Conservation (phyloP, 2,797 vertebrate genomes). For the Tachyglossus aculeatus region DNA sequence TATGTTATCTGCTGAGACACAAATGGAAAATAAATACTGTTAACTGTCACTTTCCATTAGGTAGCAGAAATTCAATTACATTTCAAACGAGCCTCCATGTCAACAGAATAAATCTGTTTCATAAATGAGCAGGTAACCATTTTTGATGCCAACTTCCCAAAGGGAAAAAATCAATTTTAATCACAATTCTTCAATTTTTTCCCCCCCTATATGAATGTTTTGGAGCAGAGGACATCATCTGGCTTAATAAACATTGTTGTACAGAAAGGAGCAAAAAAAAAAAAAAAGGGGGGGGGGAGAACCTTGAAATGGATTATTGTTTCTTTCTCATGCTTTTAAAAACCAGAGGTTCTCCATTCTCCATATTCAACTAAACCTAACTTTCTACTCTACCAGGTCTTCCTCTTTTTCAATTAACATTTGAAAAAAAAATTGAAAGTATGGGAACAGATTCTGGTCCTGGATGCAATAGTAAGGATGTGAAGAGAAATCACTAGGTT, state of each 20-base stretch:
- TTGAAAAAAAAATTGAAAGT: constrained; percentile 32
- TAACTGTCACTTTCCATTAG: constrained; percentile 95
- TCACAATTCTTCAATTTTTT: constrained; percentile 88
- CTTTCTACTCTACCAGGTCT: background rate
- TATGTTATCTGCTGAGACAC: constrained; percentile 90
- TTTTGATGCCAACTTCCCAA: constrained; percentile 93
- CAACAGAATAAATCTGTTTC: constrained; percentile 95
- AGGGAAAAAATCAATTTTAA: constrained; percentile 98
- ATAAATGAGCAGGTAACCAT: constrained; percentile 96
- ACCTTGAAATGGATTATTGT: constrained; percentile 70
- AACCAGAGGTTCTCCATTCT: constrained; percentile 64
- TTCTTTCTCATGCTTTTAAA: constrained; percentile 72
- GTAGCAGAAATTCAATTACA: constrained; percentile 96
- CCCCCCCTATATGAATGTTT: constrained; percentile 87
- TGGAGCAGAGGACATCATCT: constrained; percentile 83
- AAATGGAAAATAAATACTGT: constrained; percentile 88
- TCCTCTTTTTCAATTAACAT: constrained; percentile 22
- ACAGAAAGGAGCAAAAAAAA: constrained; percentile 68
- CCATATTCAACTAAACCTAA: constrained; percentile 17
- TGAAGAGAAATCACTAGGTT: too few species aligned
- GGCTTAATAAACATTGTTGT: constrained; percentile 84
- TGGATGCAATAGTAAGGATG: constrained; percentile 27
- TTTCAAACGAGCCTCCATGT: constrained; percentile 97
- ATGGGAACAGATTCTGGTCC: background rate
- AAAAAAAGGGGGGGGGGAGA: constrained; percentile 19